phyloP scores from a whole-genome alignment of 2,113 vertebrate genomes.

The Glaucidium brasilianum region DNA sequence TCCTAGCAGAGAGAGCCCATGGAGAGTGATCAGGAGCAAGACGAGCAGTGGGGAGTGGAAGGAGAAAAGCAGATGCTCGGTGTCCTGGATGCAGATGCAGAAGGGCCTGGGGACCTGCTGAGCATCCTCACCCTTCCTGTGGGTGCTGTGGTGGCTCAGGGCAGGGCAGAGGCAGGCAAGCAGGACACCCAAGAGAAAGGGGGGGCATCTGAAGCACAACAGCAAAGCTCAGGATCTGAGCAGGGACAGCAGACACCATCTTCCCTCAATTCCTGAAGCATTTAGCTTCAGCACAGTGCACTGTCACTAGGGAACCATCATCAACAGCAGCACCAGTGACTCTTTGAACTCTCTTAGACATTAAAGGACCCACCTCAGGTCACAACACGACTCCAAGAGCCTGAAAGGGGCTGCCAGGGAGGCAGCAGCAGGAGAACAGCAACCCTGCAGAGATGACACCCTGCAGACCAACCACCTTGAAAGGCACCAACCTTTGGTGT shows the following conservation, averaged over 20 bases:
- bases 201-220: background rate
- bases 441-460: background rate
- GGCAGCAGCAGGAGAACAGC: background rate
- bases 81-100: background rate
- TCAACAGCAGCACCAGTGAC: background rate
- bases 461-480: background rate
- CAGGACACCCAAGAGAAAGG: background rate
- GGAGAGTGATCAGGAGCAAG: background rate
- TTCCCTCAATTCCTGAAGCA: background rate
- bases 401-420: background rate
- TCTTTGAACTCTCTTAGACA: background rate
- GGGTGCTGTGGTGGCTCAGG: background rate
- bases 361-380: background rate
- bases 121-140: background rate
- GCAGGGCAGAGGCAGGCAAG: background rate
- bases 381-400: background rate
- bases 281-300: background rate
- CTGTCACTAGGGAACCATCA: background rate
- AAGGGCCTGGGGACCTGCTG: background rate
- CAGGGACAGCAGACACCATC: background rate
- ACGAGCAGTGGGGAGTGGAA: background rate
- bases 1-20: background rate
- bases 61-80: background rate
- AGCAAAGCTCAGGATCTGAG: background rate
- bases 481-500: constrained; percentile 7